Conservation (phyloP, 2,113 vertebrate species). For the Nothocercus nigrocapillus region DNA sequence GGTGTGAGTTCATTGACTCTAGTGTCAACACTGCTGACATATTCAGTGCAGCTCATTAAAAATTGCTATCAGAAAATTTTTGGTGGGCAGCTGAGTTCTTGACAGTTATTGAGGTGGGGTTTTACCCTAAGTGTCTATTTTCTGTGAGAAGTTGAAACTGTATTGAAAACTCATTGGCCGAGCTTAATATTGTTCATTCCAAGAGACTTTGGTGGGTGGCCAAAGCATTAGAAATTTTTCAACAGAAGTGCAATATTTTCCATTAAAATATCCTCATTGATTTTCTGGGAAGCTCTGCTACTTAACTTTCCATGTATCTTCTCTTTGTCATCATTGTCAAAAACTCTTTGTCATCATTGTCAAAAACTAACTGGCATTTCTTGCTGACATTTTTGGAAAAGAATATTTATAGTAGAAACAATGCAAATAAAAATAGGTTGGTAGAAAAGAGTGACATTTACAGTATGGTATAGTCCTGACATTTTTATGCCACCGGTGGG, state of each 20-base stretch:
- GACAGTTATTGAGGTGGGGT: neutral
- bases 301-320: conserved; percentile 53
- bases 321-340: conserved; percentile 46
- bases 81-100: neutral
- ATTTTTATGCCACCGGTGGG: conserved; percentile 49
- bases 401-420: conserved; percentile 49
- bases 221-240: conserved; percentile 56
- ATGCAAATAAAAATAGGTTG: conserved; percentile 45
- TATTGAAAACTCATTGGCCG: neutral
- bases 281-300: conserved; percentile 48
- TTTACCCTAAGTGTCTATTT: neutral
- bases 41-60: neutral
- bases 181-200: conserved; percentile 27
- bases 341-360: conserved; percentile 44
- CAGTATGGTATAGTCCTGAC: conserved; percentile 34
- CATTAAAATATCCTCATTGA: conserved; percentile 22
- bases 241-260: conserved; percentile 48
- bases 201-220: conserved; percentile 20
- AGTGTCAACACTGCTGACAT: neutral
- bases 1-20: neutral
- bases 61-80: neutral
- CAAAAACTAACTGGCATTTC: conserved; percentile 53
- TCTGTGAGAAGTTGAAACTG: neutral
- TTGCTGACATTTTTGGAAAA: conserved; percentile 42
- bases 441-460: conserved; percentile 49